These are phyloP conservation scores for Eupeodes luniger DNA, from an alignment of 2,888 invertebrate species.

Conservation along the genomic window DNA sequence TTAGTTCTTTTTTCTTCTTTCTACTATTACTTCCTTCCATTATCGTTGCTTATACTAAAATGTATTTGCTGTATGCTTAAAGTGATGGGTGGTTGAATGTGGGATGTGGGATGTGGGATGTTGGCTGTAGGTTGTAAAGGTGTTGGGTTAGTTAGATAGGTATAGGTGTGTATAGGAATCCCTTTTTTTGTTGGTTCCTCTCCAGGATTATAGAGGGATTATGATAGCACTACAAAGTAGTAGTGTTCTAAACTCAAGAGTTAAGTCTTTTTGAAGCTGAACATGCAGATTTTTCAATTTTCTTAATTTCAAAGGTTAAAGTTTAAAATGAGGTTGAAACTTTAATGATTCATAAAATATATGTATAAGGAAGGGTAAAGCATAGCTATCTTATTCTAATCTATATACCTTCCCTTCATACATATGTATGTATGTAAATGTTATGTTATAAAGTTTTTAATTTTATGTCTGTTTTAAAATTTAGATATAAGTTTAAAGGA, in stretches of 20 bases:
- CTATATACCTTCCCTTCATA: not conserved
- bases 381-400: too few species aligned
- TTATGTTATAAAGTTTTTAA: not conserved
- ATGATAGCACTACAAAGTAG: conserved; percentile 65
- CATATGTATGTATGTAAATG: not conserved
- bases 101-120: not conserved
- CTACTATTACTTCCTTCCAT: conserved; percentile 28
- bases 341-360: conserved; percentile 36
- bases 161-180: too few species aligned
- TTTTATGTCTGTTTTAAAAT: not conserved
- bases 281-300: conserved; percentile 67
- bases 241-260: conserved; percentile 40
- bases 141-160: conserved; percentile 7
- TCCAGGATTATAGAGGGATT: conserved; percentile 53
- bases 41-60: conserved; percentile 29
- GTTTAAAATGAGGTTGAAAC: conserved; percentile 29
- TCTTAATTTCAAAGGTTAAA: conserved; percentile 62
- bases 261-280: conserved; percentile 45
- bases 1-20: not conserved
- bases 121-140: conserved; percentile 4
- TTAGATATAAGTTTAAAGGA: too few species aligned
- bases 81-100: conserved; percentile 6
- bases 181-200: conserved; percentile 17
- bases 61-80: conserved; percentile 33
- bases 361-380: not conserved